Evolutionary conservation across 2,888 invertebrate genomes (phyloP).

Genomic region (Hipparchia semele): DNA sequence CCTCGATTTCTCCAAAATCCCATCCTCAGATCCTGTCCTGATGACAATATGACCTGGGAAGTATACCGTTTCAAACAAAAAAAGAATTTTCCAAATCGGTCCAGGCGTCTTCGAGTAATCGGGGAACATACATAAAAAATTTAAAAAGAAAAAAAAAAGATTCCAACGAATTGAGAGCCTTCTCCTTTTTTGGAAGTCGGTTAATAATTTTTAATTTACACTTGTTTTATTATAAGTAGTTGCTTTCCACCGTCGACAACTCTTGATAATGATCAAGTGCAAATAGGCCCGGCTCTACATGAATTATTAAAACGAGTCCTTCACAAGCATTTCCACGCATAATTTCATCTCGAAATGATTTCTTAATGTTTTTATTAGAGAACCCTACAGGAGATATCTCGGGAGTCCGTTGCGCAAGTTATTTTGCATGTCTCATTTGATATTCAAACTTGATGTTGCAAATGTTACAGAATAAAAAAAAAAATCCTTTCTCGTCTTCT

Average conservation of each 20-base stretch:
- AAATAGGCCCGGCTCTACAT: slow-evolving; percentile 7
- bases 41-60: too few species aligned
- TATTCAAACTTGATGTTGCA: slow-evolving; percentile 5
- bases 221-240: background rate
- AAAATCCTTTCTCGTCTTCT: background rate
- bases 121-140: too few species aligned
- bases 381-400: background rate
- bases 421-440: background rate
- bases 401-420: background rate
- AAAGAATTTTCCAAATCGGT: too few species aligned
- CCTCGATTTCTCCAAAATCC: too few species aligned
- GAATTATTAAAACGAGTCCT: slow-evolving; percentile 11
- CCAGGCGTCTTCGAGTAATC: too few species aligned
- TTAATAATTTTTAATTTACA: too few species aligned
- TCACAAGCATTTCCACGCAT: slow-evolving; percentile 1
- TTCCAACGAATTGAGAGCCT: too few species aligned
- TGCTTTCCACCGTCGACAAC: background rate
- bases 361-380: slow-evolving; percentile 18
- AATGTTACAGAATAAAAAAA: background rate
- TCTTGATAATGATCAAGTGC: slow-evolving; percentile 9
- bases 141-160: too few species aligned
- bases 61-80: too few species aligned
- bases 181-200: too few species aligned
- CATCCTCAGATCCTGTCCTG: too few species aligned
- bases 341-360: slow-evolving; percentile 9